Base-by-base conservation (phyloP, 1,140 invertebrate genomes). In the Pseudachorutes palmiensis region DNA sequence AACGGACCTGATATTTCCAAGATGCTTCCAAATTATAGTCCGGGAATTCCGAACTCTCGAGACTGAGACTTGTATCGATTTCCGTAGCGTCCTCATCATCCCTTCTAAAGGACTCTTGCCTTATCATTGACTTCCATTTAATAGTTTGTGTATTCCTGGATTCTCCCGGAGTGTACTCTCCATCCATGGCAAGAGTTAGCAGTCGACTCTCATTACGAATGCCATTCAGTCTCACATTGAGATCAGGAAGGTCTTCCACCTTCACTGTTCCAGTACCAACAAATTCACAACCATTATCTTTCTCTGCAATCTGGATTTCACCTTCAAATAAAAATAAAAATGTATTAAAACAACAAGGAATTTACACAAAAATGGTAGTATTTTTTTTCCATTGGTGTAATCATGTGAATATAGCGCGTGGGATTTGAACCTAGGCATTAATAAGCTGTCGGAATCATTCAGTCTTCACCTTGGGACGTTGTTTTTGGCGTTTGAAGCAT, bases 1-100 rank as follows among this genome's bases (percentile, higher is more conserved):
- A 45, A 29, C 28, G 9, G 33, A 73, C 72, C 72, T 73, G 69
- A 65, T 66, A 69, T 62, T 73, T 70, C 69, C 69, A 70, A 67
- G 62, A 55, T 64, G 67, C 45, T 31, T 41, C 64, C 22, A 68
- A 62, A 65, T 73, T 69, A 45, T 72, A 68, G 48, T 70, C 66
- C 24, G 71, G 71, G 64, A 67, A 70, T 63, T 72, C 57, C 14
- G 70, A 69, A 48, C 67, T 62, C 19, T 69, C 51, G 29, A 72
- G 36, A 45, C 29, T 61, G 51, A 69, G 67, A 69, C 30, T 60
- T 24, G 60, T 64, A 69, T 66, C 64, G 69, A 67, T 64, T 70
- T 65, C 65, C 30, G 22, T 33, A 62, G 48, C 33, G 32, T 64
- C 64, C 29, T 9, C 60, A 26, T 45, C 5, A 9, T 26, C 51